Percentiles rank a stretch among this genome's conserved stretches.
Conservation (phyloP, 2,888 invertebrate species). For the Cantharis lateralis region DNA sequence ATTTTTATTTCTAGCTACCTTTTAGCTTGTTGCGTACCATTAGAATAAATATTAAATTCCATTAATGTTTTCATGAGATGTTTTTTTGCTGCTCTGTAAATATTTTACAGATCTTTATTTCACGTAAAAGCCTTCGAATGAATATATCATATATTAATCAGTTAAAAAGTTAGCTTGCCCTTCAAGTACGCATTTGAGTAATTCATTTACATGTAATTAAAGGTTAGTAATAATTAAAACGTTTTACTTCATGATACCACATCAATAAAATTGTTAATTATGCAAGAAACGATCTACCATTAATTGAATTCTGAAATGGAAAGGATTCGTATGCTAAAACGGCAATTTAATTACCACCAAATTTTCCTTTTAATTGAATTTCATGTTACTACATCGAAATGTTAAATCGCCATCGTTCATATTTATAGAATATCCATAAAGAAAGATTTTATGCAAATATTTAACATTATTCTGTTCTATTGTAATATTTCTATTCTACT, state of each 20-base stretch:
- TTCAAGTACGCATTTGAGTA: background rate
- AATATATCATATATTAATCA: background rate
- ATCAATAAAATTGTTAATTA: background rate
- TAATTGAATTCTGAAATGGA: background rate
- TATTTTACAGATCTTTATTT: background rate
- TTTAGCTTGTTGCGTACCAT: background rate
- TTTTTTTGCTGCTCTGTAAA: background rate
- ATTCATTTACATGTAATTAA: background rate
- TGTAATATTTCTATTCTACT: too few species aligned
- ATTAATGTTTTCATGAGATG: background rate
- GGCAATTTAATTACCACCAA: background rate
- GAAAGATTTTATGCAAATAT: background rate
- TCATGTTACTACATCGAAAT: background rate
- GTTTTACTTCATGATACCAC: background rate
- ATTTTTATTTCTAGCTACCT: background rate
- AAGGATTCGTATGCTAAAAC: background rate
- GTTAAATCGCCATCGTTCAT: background rate
- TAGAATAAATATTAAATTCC: background rate
- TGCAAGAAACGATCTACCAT: background rate
- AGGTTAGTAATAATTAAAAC: background rate
- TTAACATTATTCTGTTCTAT: background rate
- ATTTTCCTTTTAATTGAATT: background rate
- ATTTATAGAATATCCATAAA: background rate
- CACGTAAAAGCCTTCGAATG: background rate
- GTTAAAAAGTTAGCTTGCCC: background rate